A percentile compares a stretch with the other conserved stretches of the same genome.
Evolutionary conservation across 2,888 invertebrate genomes (phyloP).

Genomic region (Furcula furcula): DNA sequence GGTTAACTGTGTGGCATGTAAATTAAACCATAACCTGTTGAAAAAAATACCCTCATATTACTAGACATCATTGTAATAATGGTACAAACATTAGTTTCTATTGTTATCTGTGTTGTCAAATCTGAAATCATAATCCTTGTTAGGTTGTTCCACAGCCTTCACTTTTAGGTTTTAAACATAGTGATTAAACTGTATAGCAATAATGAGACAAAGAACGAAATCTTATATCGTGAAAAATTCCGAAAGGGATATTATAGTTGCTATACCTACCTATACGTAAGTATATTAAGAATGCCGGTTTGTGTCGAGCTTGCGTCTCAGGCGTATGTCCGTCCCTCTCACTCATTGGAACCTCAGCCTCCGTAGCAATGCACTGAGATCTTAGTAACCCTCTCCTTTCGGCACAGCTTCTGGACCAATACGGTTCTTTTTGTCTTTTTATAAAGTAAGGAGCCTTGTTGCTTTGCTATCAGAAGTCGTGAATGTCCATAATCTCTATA

Average conservation of each 20-base stretch:
- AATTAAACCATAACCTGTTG: no score
- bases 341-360: conserved; percentile 46
- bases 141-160: no score
- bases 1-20: no score
- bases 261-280: conserved; percentile 11
- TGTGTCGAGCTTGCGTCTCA: conserved; percentile 36
- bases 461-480: conserved; percentile 6
- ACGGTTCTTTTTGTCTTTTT: conserved; percentile 45
- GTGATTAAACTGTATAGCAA: no score
- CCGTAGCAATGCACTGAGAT: conserved; percentile 37
- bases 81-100: no score
- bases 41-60: no score
- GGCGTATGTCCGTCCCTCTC: conserved; percentile 44
- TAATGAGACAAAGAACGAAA: conserved; percentile 21
- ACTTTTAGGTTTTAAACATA: no score
- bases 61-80: no score
- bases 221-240: conserved; percentile 26
- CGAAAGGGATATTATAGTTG: conserved; percentile 35
- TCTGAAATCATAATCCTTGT: no score
- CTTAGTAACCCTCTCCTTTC: conserved; percentile 34
- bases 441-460: conserved; percentile 31
- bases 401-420: conserved; percentile 53
- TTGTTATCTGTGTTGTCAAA: no score
- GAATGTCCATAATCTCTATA: conserved; percentile 6
- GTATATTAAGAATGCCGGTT: conserved; percentile 37